phyloP scores from a whole-genome alignment of 2,888 invertebrate genomes.

The Lasioglossum morio region DNA sequence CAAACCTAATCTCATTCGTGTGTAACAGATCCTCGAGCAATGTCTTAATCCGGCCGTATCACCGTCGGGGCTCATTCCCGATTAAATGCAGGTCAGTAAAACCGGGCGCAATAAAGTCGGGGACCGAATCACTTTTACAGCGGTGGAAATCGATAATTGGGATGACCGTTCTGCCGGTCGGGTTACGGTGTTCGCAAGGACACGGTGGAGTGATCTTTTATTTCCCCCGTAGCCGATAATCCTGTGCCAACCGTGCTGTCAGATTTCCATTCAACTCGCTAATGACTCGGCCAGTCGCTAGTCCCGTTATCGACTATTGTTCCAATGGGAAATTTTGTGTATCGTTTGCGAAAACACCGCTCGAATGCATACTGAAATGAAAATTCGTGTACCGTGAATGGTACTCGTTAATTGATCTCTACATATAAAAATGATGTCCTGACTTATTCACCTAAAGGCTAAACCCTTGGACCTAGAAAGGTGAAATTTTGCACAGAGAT shows the following conservation, averaged over 20 bases:
- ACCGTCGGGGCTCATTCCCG: conserved; percentile 17
- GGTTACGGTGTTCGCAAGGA: not conserved
- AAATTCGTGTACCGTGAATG: no score
- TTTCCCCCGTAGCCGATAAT: not conserved
- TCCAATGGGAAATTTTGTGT: not conserved
- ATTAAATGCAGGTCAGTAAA: conserved; percentile 54
- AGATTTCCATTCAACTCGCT: conserved; percentile 15
- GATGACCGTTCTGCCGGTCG: not conserved
- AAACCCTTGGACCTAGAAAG: no score
- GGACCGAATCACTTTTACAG: conserved; percentile 10
- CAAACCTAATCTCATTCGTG: conserved; percentile 47
- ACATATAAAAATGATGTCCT: no score
- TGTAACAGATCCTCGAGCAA: conserved; percentile 52
- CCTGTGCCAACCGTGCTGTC: not conserved
- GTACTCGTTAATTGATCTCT: no score
- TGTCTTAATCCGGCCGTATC: conserved; percentile 41
- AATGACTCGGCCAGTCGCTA: not conserved
- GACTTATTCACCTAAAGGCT: no score
- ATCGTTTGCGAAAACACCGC: not conserved
- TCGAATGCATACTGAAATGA: not conserved
- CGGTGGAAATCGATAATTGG: conserved; percentile 33
- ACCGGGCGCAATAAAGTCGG: conserved; percentile 37
- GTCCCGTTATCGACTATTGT: not conserved
- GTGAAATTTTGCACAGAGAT: no score
- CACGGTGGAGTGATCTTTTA: not conserved